These are phyloP conservation scores for Camponotus vicinus DNA, from an alignment of 1,140 invertebrate species.

Conservation along the genomic window DNA sequence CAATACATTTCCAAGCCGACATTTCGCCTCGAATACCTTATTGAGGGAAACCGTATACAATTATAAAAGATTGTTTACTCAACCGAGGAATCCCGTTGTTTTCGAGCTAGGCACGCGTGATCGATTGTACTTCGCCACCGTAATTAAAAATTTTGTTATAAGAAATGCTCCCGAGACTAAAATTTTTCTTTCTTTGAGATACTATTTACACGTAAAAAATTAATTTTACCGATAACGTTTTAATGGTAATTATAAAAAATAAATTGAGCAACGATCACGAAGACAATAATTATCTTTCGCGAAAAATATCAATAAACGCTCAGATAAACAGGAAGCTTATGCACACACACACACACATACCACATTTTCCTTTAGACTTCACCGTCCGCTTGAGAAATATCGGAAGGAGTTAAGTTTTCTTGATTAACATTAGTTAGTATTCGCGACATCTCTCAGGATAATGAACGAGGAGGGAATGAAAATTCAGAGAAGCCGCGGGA, in stretches of 20 bases:
- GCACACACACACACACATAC: no score
- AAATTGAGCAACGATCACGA: constrained; percentile 48
- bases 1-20: constrained; percentile 58
- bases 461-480: constrained; percentile 30
- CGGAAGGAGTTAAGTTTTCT: constrained; percentile 43
- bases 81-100: constrained; percentile 51
- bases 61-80: constrained; percentile 68
- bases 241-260: constrained; percentile 36
- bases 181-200: constrained; percentile 41
- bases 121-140: constrained; percentile 37
- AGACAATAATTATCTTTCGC: constrained; percentile 35
- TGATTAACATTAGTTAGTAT: constrained; percentile 49
- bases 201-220: constrained; percentile 26
- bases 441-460: constrained; percentile 37
- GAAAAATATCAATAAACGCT: constrained; percentile 17
- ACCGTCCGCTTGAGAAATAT: constrained; percentile 29
- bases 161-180: constrained; percentile 30
- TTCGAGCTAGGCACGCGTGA: constrained; percentile 30
- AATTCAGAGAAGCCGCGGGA: constrained; percentile 29
- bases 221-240: constrained; percentile 31
- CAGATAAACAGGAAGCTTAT: not conserved
- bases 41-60: constrained; percentile 68
- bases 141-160: constrained; percentile 67
- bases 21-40: constrained; percentile 42
- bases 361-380: constrained; percentile 9